A percentile compares a stretch with the other conserved stretches of the same genome.
phyloP scores from a whole-genome alignment of 2,113 vertebrate genomes.

The Solea solea region DNA sequence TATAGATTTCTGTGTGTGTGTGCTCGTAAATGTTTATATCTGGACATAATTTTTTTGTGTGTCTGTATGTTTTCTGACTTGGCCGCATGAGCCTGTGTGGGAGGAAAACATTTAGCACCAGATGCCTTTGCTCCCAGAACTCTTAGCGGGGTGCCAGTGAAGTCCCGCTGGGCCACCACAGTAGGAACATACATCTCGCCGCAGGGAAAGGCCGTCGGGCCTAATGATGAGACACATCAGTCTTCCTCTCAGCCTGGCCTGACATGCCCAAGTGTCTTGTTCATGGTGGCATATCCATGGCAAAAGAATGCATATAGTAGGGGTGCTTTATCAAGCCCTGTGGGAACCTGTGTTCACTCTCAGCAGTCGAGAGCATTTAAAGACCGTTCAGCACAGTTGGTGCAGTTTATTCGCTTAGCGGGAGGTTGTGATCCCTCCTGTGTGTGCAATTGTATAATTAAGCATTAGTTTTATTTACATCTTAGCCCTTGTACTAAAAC shows the following conservation, averaged over 20 bases:
- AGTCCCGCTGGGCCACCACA: conserved; percentile 71
- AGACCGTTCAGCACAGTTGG: conserved; percentile 63
- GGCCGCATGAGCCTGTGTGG: conserved; percentile 21
- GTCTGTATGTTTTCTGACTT: conserved; percentile 26
- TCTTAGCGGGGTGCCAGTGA: conserved; percentile 74
- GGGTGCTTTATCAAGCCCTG: conserved; percentile 76
- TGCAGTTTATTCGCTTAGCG: conserved; percentile 58
- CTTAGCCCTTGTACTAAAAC: neutral
- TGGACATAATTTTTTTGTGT: conserved; percentile 18
- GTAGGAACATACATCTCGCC: conserved; percentile 68
- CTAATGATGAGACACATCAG: conserved; percentile 72
- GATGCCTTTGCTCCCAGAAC: conserved; percentile 79
- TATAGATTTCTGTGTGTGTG: conserved; percentile 15
- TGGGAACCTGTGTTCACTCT: conserved; percentile 75
- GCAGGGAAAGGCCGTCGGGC: conserved; percentile 51
- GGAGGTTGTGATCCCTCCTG: conserved; percentile 61
- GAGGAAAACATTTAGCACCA: conserved; percentile 59
- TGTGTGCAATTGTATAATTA: conserved; percentile 35
- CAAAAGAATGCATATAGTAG: conserved; percentile 68
- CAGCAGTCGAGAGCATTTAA: conserved; percentile 67
- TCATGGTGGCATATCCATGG: conserved; percentile 74
- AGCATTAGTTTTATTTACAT: conserved; percentile 13
- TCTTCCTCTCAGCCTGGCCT: conserved; percentile 68
- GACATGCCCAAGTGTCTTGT: conserved; percentile 72
- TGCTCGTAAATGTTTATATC: conserved; percentile 18